Percentiles rank a stretch among this genome's conserved stretches.
phyloP scores from a whole-genome alignment of 2,113 vertebrate genomes.

The Pluvianellus socialis region DNA sequence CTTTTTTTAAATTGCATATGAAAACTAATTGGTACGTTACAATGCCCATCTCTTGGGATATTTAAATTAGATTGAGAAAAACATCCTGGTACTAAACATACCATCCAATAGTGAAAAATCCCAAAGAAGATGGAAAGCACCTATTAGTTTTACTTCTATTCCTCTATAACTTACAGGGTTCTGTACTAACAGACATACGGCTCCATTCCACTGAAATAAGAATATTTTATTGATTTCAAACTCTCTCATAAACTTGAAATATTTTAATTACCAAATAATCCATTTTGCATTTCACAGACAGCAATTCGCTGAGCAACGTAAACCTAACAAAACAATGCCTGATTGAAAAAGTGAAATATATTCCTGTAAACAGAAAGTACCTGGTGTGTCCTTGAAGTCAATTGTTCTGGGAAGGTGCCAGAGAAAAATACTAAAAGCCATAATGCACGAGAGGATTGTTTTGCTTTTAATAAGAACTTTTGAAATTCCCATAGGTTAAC shows the following conservation, averaged over 20 bases:
- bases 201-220: not conserved
- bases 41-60: not conserved
- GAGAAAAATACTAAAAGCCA: not conserved
- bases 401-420: not conserved
- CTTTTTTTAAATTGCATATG: not conserved
- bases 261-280: slow-evolving; percentile 51
- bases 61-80: not conserved
- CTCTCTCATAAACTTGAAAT: slow-evolving; percentile 39
- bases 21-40: not conserved
- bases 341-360: slow-evolving; percentile 2
- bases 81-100: not conserved
- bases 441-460: not conserved
- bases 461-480: not conserved
- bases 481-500: not conserved
- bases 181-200: not conserved
- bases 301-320: slow-evolving; percentile 7
- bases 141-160: not conserved
- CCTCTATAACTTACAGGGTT: not conserved
- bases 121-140: not conserved
- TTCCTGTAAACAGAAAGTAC: not conserved
- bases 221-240: slow-evolving; percentile 22
- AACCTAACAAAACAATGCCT: not conserved
- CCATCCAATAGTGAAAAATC: not conserved
- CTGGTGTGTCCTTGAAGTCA: not conserved
- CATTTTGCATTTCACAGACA: slow-evolving; percentile 21